Evolutionary conservation across 1,140 invertebrate genomes (phyloP).

Genomic region (Phenacoccus solenopsis): DNA sequence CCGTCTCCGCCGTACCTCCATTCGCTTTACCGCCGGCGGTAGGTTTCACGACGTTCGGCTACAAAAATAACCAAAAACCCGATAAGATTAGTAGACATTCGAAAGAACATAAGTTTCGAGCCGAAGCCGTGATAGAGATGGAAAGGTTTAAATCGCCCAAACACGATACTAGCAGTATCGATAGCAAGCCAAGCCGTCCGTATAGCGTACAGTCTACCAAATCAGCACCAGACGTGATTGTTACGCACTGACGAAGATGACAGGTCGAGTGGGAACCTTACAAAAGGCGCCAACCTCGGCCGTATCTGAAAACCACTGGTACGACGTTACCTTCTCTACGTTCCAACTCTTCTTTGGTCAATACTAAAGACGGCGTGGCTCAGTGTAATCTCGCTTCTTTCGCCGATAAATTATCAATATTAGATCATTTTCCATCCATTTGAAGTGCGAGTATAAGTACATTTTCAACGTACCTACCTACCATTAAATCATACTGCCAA

Average conservation of each 20-base stretch:
- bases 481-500: too few relatives aligned
- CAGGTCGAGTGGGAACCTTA: conserved; percentile 9
- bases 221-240: conserved; percentile 75
- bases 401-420: too few relatives aligned
- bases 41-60: conserved; percentile 42
- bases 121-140: conserved; percentile 53
- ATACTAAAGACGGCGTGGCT: not conserved
- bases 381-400: not conserved
- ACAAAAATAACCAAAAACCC: conserved; percentile 37
- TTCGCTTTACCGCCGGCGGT: conserved; percentile 18
- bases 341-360: not conserved
- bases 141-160: conserved; percentile 31
- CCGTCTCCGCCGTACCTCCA: conserved; percentile 17
- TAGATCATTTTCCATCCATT: too few relatives aligned
- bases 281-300: not conserved
- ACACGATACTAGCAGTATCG: not conserved
- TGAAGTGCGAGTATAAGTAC: too few relatives aligned
- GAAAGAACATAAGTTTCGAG: conserved; percentile 39
- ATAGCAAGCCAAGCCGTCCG: conserved; percentile 33
- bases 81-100: conserved; percentile 31
- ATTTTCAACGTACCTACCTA: too few relatives aligned
- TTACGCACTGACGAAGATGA: conserved; percentile 52
- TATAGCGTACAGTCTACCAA: conserved; percentile 65
- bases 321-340: not conserved
- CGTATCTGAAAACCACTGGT: not conserved